phyloP scores from a whole-genome alignment of 1,140 invertebrate species.

The Sinella curviseta region DNA sequence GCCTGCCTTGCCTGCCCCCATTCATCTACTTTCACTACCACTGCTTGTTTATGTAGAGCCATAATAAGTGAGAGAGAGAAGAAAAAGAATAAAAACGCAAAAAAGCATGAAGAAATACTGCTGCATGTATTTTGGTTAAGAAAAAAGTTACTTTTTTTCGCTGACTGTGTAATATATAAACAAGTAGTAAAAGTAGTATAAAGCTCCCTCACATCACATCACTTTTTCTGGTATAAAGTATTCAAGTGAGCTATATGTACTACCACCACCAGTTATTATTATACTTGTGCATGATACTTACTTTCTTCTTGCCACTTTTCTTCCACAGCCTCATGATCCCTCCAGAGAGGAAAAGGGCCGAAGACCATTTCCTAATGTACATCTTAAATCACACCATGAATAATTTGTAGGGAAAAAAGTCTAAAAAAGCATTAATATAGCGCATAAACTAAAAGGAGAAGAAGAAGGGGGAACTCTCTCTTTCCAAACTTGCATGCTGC shows the following conservation, averaged over 20 bases:
- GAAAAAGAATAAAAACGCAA: not conserved
- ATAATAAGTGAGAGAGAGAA: not conserved
- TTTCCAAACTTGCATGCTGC: not conserved
- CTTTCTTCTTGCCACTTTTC: conserved; percentile 1
- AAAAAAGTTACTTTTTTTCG: conserved; percentile 16
- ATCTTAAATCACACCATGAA: conserved; percentile 51
- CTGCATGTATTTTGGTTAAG: not conserved
- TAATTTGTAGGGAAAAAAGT: conserved; percentile 49
- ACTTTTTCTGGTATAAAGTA: not conserved
- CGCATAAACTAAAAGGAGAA: conserved; percentile 43
- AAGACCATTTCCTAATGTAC: conserved; percentile 49
- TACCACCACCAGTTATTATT: not conserved
- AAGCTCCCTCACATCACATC: not conserved
- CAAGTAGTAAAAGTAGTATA: conserved; percentile 9
- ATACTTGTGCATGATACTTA: conserved; percentile 3
- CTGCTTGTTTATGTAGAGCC: conserved; percentile 2
- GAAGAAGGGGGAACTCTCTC: conserved; percentile 22
- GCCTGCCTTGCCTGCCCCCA: conserved; percentile 4
- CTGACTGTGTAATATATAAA: conserved; percentile 22
- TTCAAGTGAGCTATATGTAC: too few relatives aligned
- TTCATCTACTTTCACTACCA: not conserved
- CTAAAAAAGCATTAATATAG: conserved; percentile 49
- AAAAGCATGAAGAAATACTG: conserved; percentile 14
- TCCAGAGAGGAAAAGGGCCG: conserved; percentile 16
- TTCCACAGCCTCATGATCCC: conserved; percentile 5